These are phyloP conservation scores for Pammene fasciana DNA, from an alignment of 2,888 invertebrate genomes.

Conservation along the genomic window DNA sequence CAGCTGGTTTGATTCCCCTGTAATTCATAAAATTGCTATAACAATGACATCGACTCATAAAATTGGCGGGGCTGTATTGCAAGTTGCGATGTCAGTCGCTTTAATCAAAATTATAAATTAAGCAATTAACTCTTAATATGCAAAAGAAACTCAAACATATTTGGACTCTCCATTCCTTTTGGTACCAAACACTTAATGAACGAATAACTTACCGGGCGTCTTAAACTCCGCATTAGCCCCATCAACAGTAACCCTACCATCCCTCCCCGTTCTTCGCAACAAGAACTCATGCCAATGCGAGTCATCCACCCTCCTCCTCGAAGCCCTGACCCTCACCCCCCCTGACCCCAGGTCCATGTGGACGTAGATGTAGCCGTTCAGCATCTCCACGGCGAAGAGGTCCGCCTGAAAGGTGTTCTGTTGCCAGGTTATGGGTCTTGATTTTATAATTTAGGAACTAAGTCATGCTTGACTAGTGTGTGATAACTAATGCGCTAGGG, in stretches of 20 bases:
- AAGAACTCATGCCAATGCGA: slow-evolving; percentile 96
- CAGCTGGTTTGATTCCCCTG: slow-evolving; percentile 93
- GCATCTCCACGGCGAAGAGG: slow-evolving; percentile 96
- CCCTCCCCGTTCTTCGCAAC: slow-evolving; percentile 90
- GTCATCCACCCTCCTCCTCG: slow-evolving; percentile 92
- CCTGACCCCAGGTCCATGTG: slow-evolving; percentile 97
- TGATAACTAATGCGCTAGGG: slow-evolving; percentile 24
- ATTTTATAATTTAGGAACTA: not conserved
- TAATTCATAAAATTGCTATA: slow-evolving; percentile 42
- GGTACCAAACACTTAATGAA: too few species aligned
- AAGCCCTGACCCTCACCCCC: slow-evolving; percentile 92
- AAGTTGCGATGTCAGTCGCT: too few species aligned
- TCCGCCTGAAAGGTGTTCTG: slow-evolving; percentile 86
- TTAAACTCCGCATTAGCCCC: slow-evolving; percentile 94
- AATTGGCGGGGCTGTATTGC: too few species aligned
- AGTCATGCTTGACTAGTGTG: slow-evolving; percentile 16
- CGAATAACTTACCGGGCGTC: slow-evolving; percentile 86
- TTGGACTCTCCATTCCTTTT: too few species aligned
- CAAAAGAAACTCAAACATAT: too few species aligned
- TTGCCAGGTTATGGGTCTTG: not conserved
- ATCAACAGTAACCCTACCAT: slow-evolving; percentile 95
- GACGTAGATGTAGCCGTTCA: slow-evolving; percentile 96
- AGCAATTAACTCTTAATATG: too few species aligned
- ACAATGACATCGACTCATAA: too few species aligned
- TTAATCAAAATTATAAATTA: too few species aligned